Base-by-base conservation (phyloP, 2,888 invertebrate species). In the Eristalis arbustorum region DNA sequence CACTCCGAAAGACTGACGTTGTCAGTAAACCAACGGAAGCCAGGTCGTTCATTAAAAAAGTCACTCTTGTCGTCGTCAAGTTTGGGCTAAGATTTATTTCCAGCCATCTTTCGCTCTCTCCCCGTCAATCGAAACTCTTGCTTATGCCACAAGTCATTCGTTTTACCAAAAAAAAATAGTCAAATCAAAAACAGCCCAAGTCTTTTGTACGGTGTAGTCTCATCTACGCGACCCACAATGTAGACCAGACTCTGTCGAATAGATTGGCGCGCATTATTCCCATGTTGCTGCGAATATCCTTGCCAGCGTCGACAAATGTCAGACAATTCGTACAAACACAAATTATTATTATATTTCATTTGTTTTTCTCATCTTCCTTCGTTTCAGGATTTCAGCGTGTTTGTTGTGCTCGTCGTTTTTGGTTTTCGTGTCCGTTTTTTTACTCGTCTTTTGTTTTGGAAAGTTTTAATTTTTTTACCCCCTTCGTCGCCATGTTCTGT, bases 261-360 rank as follows among this genome's bases (percentile, higher is more conserved):
- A 23, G 25, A 14, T 25, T 25, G 23, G 59, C 61, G 77, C 62
- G 85, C 64, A 87, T 74, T 82, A 78, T 85, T 64, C 57, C 64
- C 64, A 69, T 34, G 37, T 71, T 78, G 63, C 74, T 83, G 74
- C 71, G 63, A 83, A 78, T 78, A 77, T 83, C 87, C 78, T 79
- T 87, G 71, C 62, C n/a, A 63, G 31, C 40, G 37, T 14, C 25
- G 25, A 59, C 25, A 62, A 63, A 49, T 18, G 49, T 49, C 49
- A 13, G 14, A 23, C 23, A 5, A 25, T 59, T 25, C 59, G 59
- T 13, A 28, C 25, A 25, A 59, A 59, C 23, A 59, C 25, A 59
- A 59, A 25, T 25, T 25, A 59, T 59, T 59, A 25, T 59, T 59
- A 25, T 59, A 49, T 49, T 49, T 49, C 49, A 49, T 49, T 49